phyloP scores from a whole-genome alignment of 2,888 invertebrate genomes.

The Mythimna loreyi region DNA sequence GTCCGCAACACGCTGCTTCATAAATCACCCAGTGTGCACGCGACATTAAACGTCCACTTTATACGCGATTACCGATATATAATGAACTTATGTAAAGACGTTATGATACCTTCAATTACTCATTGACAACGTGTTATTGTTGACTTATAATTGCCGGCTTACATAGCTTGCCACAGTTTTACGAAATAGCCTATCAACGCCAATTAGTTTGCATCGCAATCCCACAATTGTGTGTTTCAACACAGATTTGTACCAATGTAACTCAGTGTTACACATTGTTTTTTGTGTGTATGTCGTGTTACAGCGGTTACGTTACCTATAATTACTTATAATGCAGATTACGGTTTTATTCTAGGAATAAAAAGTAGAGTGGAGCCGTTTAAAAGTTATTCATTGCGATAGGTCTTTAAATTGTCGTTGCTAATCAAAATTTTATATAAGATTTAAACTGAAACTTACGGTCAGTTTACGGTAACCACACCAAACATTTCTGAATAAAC shows the following conservation, averaged over 20 bases:
- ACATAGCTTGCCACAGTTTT: conserved; percentile 70
- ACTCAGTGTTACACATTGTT: conserved; percentile 47
- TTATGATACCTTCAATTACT: conserved; percentile 83
- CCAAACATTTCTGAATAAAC: neutral
- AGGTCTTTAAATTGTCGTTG: neutral
- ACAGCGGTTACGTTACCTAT: conserved; percentile 38
- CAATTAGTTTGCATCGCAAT: conserved; percentile 67
- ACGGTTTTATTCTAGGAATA: conserved; percentile 35
- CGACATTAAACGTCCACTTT: conserved; percentile 68
- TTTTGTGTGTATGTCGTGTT: conserved; percentile 52
- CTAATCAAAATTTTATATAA: conserved; percentile 10
- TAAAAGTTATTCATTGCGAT: conserved; percentile 23
- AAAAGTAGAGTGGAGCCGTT: conserved; percentile 45
- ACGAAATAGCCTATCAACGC: conserved; percentile 74
- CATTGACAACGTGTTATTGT: conserved; percentile 84
- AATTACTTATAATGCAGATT: conserved; percentile 47
- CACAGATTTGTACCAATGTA: conserved; percentile 54
- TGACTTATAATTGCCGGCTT: conserved; percentile 73
- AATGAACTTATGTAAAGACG: conserved; percentile 79
- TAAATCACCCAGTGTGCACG: conserved; percentile 71
- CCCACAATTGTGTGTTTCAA: conserved; percentile 63
- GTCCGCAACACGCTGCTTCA: conserved; percentile 58
- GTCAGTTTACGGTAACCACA: neutral
- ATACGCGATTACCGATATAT: conserved; percentile 66
- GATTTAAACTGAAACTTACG: neutral